Base-by-base conservation (phyloP, 2,113 vertebrate species). In the Cavia porcellus region DNA sequence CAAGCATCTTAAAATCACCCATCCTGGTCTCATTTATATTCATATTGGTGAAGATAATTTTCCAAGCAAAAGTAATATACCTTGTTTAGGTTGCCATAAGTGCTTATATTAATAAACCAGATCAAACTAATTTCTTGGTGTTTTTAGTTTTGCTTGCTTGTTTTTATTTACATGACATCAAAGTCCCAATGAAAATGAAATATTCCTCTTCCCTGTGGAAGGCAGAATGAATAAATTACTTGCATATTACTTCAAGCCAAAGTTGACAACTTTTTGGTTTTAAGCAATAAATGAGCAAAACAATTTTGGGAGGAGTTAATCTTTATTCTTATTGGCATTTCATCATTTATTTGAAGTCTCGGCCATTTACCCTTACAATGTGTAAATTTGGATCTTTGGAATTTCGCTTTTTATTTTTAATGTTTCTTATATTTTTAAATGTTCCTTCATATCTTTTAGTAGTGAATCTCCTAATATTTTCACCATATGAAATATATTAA, bases 381-480 rank as follows among this genome's bases (percentile, higher is more conserved):
- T 74, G 4, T 35, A 81, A 90, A 24, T 79, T 83, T 89, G 50
- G 42, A 83, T 62, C 3, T 59, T 96, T 92, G 74, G 47, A 80
- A 66, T 68, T 95, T 8, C 57, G 12, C 2, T 52, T 66, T 94
- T 84, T 83, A 70, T 77, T 61, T 64, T 96, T 92, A 92, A 82
- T 3, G 25, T 35, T 66, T 80, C 13, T 70, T 75, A 19, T 50
- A 55, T 85, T 52, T 96, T 77, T 89, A 81, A 12, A 81, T 90
- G 2, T 59, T 95, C 55, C 6, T 96, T 74, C 82, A 79, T 28
- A n/a, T 80, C 10, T 91, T 94, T 89, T 80, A 94, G 47, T 75
- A 66, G 35, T 94, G 52, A 38, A 45, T 81, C 4, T 74, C 47
- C 45, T 84, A 87, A 57, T 61, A 82, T 66, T 97, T 97, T 89